Evolutionary conservation across 2,888 invertebrate species (phyloP), one percentile per base, ranked within the genome.

Genomic region (Pollenia angustigena): DNA sequence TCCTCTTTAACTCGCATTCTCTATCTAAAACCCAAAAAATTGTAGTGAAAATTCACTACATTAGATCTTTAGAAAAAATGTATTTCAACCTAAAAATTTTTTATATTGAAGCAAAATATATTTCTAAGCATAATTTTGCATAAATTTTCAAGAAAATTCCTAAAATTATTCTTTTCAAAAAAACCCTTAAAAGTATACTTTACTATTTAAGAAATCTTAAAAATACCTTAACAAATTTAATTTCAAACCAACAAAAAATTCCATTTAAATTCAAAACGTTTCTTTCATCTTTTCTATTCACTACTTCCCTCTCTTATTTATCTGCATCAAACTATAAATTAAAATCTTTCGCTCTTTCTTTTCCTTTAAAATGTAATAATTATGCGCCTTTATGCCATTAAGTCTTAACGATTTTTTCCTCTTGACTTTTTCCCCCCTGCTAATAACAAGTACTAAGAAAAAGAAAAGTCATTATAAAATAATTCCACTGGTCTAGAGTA

Each of bases 381-480:
- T 50, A 46, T 58, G 76, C 69, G 44, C 82, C 42, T 58, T 64
- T 62, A 32, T 11, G 50, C 72, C 79, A 79, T 71, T 78, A 87
- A 76, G 72, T 74, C 76, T 81, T 84, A 66, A 76, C 50, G 44
- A 62, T 48, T 48, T 60, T 42, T 23, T 16, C 23, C 23, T 14
- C 50, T 69, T 9, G 48, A 56, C 46, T 56, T 71, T n/a, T 52
- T 23, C 32, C 44, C 10, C 18, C 50, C 56, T 54, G 48, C 60
- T 18, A 46, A 71, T 23, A 64, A 82, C 60, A 75, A 80, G 54
- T 32, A 54, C 46, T 64, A 87, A 84, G 83, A 72, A 84, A 81
- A 86, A 76, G 80, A 76, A 87, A 84, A 87, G 81, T 84, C 87
- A 84, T 84, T 84, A 81, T 56, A 69, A 84, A 84, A 79, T 79